Base-by-base conservation (phyloP, 1,140 invertebrate genomes). In the Meloidogyne hapla region DNA sequence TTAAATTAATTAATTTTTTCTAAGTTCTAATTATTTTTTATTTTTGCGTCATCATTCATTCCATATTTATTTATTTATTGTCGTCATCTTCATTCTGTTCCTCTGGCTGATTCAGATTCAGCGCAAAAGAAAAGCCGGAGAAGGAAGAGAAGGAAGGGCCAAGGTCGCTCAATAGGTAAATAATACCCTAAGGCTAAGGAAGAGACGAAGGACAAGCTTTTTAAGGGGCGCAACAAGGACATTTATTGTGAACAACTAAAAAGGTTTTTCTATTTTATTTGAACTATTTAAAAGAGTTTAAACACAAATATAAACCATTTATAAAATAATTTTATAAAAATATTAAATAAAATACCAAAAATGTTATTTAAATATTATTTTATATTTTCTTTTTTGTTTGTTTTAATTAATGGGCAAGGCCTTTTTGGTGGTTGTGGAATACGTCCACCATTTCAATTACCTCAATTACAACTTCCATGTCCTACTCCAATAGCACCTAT, bases 371-470 rank as follows among this genome's bases (percentile, higher is more conserved):
- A 56, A n/a, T 56, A 56, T 56, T 56, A n/a, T n/a, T 56, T 56
- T n/a, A 15, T 56, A 56, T 56, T n/a, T 8, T 56, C 48, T 56
- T 45, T 69, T 38, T 18, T 69, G 13, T 12, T 69, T 61, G 18
- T 56, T 56, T 73, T 62, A 6, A 38, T n/a, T 2, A 21, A 26
- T 62, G 70, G 70, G 15, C 45, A 62, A 28, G 48, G 56, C 10
- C 23, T 73, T 12, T 61, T 73, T 21, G 70, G 70, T n/a, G 70
- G 70, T 21, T 33, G 45, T 26, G 70, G 70, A 38, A 42, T 73
- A 40, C 64, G 70, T 21, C 28, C 56, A 6, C 68, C 68, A 26
- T 28, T 45, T 9, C 71, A 63, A 56, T 56, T 56, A n/a, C 42
- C 56, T 40, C 61, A 56, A n/a, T 15, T 56, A 33, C 72, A 38